phyloP scores from a whole-genome alignment of 2,797 vertebrate genomes.

The Xiphorhynchus erythropygius region DNA sequence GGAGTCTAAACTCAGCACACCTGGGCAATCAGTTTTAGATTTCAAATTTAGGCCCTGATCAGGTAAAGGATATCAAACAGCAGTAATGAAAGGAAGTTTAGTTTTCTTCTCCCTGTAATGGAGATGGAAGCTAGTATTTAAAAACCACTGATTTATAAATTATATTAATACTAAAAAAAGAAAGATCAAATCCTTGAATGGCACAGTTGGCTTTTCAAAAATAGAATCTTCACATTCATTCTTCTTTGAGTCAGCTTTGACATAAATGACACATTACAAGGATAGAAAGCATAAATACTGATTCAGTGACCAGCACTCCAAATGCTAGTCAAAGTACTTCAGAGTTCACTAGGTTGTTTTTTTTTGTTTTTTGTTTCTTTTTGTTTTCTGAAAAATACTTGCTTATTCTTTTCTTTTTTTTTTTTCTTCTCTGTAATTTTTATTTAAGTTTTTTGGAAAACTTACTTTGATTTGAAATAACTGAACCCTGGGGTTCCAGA shows the following conservation, averaged over 20 bases:
- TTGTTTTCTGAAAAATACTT: constrained; percentile 36
- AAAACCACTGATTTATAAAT: background rate
- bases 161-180: background rate
- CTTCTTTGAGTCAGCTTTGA: background rate
- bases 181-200: background rate
- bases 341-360: background rate
- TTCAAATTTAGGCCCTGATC: constrained; percentile 25
- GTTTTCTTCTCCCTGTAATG: background rate
- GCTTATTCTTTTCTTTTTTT: background rate
- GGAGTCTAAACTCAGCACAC: constrained; percentile 38
- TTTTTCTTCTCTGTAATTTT: constrained; percentile 68
- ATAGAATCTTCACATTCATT: background rate
- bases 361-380: too few relatives aligned
- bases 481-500: constrained; percentile 71
- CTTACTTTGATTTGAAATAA: constrained; percentile 77
- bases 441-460: constrained; percentile 73
- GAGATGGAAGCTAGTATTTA: background rate
- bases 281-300: constrained; percentile 24
- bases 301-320: constrained; percentile 68
- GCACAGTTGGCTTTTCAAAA: background rate
- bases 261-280: background rate
- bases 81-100: background rate
- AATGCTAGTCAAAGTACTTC: constrained; percentile 51
- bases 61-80: background rate
- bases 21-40: constrained; percentile 43